Conservation (phyloP, 2,797 vertebrate species). For the Telmatherina bonti region DNA sequence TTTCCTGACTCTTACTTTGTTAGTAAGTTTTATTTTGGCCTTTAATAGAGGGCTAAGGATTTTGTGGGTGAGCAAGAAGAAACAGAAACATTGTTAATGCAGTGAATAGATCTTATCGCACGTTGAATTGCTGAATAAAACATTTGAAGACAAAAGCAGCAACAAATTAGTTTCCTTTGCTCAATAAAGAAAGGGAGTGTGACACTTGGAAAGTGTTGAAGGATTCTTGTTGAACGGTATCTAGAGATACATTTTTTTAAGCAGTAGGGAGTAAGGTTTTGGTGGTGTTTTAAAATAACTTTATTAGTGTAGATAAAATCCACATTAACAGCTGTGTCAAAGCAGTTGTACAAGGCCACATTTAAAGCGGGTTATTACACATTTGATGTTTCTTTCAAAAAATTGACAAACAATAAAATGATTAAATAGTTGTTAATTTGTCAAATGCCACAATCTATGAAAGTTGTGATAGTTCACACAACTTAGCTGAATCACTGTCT, state of each 20-base stretch:
- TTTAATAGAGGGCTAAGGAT: constrained; percentile 63
- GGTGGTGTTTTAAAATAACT: too few relatives aligned
- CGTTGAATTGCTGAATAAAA: constrained; percentile 41
- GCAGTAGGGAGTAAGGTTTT: too few relatives aligned
- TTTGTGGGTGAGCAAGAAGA: constrained; percentile 41
- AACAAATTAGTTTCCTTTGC: constrained; percentile 32
- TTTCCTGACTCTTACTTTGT: constrained; percentile 72
- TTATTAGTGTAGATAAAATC: too few relatives aligned
- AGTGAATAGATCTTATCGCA: constrained; percentile 28
- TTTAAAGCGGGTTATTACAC: neutral
- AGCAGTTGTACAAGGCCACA: neutral
- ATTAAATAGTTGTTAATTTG: neutral
- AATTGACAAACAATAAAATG: neutral
- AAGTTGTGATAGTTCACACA: neutral
- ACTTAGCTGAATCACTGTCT: neutral
- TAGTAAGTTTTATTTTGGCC: constrained; percentile 64
- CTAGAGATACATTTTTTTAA: too few relatives aligned
- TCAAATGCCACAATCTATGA: neutral
- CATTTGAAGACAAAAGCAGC: constrained; percentile 34
- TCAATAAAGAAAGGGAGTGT: constrained; percentile 24
- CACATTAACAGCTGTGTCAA: neutral
- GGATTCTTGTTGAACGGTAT: too few relatives aligned
- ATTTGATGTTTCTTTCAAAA: too few relatives aligned
- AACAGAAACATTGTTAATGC: constrained; percentile 44
- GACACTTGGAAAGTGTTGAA: too few relatives aligned